Evolutionary conservation across 2,797 vertebrate species (phyloP).

Genomic region (Smutsia temminckii): DNA sequence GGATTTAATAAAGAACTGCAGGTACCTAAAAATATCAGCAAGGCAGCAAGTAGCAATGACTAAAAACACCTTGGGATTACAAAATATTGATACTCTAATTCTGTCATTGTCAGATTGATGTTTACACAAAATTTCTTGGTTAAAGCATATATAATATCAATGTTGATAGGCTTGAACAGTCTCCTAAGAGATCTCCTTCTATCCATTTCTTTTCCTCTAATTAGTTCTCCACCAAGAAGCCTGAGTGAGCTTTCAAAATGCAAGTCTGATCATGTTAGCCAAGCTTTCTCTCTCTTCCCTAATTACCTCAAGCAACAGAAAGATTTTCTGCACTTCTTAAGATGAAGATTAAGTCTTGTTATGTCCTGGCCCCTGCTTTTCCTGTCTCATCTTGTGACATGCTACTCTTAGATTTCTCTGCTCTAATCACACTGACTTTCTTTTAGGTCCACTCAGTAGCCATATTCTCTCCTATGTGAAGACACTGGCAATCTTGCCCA

Average conservation of each 20-base stretch:
- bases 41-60: not conserved
- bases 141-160: not conserved
- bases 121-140: not conserved
- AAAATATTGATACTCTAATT: not conserved
- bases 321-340: not conserved
- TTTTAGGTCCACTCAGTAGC: not conserved
- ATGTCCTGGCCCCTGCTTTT: not conserved
- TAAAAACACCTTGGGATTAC: not conserved
- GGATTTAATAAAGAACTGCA: not conserved
- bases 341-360: not conserved
- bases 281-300: not conserved
- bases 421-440: not conserved
- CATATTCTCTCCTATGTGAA: not conserved
- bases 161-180: not conserved
- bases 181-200: not conserved
- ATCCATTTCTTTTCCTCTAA: not conserved
- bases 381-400: not conserved
- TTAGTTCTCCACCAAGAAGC: not conserved
- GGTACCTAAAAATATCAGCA: conserved; percentile 3
- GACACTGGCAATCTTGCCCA: not conserved
- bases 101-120: not conserved
- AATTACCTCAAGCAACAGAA: not conserved
- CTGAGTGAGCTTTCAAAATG: not conserved
- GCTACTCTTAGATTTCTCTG: not conserved
- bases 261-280: not conserved